Evolutionary conservation across 2,888 invertebrate genomes (phyloP), one percentile per base, ranked within the genome.

Genomic region (Chesias legatella): DNA sequence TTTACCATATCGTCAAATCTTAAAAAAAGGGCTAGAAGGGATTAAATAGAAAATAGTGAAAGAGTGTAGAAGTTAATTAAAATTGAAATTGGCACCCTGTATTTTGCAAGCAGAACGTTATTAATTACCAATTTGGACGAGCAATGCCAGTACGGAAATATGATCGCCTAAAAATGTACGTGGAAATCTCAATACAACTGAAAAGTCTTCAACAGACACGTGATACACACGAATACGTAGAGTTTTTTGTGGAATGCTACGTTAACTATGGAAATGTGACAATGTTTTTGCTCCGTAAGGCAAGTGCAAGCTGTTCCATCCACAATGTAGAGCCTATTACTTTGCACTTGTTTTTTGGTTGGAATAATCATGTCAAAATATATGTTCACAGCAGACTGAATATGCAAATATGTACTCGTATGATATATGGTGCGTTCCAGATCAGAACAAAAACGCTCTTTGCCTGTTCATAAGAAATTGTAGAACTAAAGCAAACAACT

Each of bases 361-460:
- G n/a, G 33, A 23, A 32, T 24, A 9, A n/a, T n/a, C 25, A 27
- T 9, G 10, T 38, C n/a, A n/a, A n/a, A 20, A 31, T 39, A 30
- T 31, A 43, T 39, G 10, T n/a, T n/a, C n/a, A 17, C 22, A 10
- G 20, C 39, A 25, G 21, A 22, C 10, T 23, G 33, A 17, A 17
- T 43, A 45, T 45, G 45, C 40, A 40, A 45, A 45, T 40, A 25
- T 40, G 34, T 39, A 36, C n/a, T n/a, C n/a, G 13, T 3, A 17
- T 45, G 44, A 40, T 40, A 33, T 35, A 41, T 26, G 32, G 29
- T 36, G 40, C 28, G 32, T 45, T 43, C 33, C 40, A 40, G 45
- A 26, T 36, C 17, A 40, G 40, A 45, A 40, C 40, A 36, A 35
- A 33, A 40, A 45, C 32, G 20, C 28, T 32, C 31, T 13, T 40